Evolutionary conservation across 2,888 invertebrate genomes (phyloP).

Genomic region (Patella caerulea): DNA sequence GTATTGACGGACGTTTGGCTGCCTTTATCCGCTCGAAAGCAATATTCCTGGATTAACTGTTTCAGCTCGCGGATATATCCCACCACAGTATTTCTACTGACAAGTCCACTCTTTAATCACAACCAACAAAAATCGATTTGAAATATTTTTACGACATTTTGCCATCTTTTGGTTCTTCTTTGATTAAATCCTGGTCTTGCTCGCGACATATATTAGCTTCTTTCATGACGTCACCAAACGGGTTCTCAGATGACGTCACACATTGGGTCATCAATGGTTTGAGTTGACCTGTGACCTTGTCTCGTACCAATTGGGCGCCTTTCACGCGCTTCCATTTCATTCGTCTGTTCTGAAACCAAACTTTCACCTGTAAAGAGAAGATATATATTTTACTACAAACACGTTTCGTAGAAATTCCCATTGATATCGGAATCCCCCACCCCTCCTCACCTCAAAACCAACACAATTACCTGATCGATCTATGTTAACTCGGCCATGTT

Average conservation of each 20-base stretch:
- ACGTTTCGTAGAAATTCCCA: too few species aligned
- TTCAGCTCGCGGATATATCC: too few species aligned
- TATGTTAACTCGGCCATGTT: too few species aligned
- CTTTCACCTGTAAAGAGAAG: conserved; percentile 62
- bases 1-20: too few species aligned
- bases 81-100: too few species aligned
- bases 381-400: too few species aligned
- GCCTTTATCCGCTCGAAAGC: too few species aligned
- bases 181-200: conserved; percentile 21
- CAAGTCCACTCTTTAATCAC: background rate
- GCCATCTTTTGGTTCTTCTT: conserved; percentile 26
- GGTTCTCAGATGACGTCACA: conserved; percentile 47
- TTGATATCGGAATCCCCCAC: too few species aligned
- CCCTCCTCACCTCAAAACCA: too few species aligned
- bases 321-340: conserved; percentile 70
- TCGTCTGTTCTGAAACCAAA: conserved; percentile 70
- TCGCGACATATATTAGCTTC: conserved; percentile 26
- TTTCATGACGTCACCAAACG: conserved; percentile 31
- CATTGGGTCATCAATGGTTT: conserved; percentile 62
- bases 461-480: too few species aligned
- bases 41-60: too few species aligned
- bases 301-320: conserved; percentile 67
- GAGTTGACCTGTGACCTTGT: conserved; percentile 68
- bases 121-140: background rate
- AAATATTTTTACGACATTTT: conserved; percentile 10